These are phyloP conservation scores for Anastatus disparis DNA, from an alignment of 1,140 invertebrate genomes.

Conservation along the genomic window DNA sequence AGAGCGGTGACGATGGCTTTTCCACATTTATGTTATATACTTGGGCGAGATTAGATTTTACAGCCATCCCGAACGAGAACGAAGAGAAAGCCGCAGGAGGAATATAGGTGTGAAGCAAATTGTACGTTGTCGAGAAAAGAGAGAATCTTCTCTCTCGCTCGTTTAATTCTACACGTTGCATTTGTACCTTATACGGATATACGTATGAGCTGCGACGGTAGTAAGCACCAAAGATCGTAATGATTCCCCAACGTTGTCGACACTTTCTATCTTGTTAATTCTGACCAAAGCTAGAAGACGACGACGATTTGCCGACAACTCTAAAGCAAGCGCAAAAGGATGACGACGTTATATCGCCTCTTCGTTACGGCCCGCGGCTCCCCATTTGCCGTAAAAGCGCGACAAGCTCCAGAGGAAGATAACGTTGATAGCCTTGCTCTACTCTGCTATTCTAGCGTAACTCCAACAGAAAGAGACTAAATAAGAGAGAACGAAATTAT, in stretches of 20 bases:
- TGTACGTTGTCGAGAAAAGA: not conserved
- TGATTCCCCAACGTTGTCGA: not conserved
- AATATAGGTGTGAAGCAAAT: not conserved
- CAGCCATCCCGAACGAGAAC: not conserved
- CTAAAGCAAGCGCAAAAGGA: not conserved
- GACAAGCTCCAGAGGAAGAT: constrained; percentile 22
- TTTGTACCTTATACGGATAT: not conserved
- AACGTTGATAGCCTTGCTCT: constrained; percentile 2
- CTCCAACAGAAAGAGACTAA: too few relatives aligned
- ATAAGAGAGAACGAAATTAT: too few relatives aligned
- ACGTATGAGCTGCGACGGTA: not conserved
- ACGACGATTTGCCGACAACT: constrained; percentile 14
- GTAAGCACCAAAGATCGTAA: constrained; percentile 5
- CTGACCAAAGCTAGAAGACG: not conserved
- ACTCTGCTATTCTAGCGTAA: not conserved
- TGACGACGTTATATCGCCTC: not conserved
- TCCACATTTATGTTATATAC: too few relatives aligned
- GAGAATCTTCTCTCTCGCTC: too few relatives aligned
- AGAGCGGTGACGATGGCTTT: too few relatives aligned
- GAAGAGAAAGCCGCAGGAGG: not conserved
- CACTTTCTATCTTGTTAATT: not conserved
- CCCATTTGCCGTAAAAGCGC: constrained; percentile 25
- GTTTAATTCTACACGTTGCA: not conserved
- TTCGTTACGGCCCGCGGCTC: constrained; percentile 18
- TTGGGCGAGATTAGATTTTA: constrained; percentile 12